A percentile compares a stretch with the other conserved stretches of the same genome.
phyloP scores from a whole-genome alignment of 2,888 invertebrate species.

The Sthenelais limicola region DNA sequence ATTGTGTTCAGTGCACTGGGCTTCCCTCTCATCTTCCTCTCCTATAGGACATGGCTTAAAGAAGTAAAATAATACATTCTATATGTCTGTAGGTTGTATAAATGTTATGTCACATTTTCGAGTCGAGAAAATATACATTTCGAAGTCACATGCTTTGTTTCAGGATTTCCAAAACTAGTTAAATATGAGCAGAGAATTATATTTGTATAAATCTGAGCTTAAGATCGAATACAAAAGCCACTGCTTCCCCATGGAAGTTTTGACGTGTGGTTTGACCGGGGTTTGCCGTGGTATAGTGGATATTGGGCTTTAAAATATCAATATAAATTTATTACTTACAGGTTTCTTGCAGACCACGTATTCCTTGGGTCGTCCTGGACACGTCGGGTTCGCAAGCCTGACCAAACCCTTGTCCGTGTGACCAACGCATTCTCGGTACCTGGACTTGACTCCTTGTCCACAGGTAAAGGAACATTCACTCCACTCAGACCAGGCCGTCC shows the following conservation, averaged over 20 bases:
- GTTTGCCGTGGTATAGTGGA: too few relatives aligned
- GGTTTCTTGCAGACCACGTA: slow-evolving; percentile 22
- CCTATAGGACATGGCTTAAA: slow-evolving; percentile 26
- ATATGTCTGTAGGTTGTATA: too few relatives aligned
- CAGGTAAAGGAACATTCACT: slow-evolving; percentile 33
- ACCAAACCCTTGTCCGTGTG: background rate
- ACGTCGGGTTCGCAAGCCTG: slow-evolving; percentile 1
- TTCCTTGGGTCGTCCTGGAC: slow-evolving; percentile 14
- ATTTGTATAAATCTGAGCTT: too few relatives aligned
- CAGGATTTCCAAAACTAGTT: too few relatives aligned
- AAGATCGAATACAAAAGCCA: background rate
- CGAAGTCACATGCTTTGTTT: too few relatives aligned
- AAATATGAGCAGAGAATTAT: too few relatives aligned
- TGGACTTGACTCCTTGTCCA: slow-evolving; percentile 17
- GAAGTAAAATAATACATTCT: too few relatives aligned
- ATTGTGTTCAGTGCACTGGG: slow-evolving; percentile 33
- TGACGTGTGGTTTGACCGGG: too few relatives aligned
- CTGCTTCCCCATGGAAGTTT: too few relatives aligned
- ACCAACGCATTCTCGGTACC: slow-evolving; percentile 40
- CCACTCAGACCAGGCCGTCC: slow-evolving; percentile 42
- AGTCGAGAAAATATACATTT: too few relatives aligned
- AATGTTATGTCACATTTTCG: too few relatives aligned
- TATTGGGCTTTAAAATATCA: too few relatives aligned
- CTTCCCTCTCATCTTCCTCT: background rate
- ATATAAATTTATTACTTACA: slow-evolving; percentile 2